Evolutionary conservation across 92 coral and sea anemone species (phyloP), one percentile per base, ranked within the genome.

Genomic region (Zoanthus solanderi): DNA sequence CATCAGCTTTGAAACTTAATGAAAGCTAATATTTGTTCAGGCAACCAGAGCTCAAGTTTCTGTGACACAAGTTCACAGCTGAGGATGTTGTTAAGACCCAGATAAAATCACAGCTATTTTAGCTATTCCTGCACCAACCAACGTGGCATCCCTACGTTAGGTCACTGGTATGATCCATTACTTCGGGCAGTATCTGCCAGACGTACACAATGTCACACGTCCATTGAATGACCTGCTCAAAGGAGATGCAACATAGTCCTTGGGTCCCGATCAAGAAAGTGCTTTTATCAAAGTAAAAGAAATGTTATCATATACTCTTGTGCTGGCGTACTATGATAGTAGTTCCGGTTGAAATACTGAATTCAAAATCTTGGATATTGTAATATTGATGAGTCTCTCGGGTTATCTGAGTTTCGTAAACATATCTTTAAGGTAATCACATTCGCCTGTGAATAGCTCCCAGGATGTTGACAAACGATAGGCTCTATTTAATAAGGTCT

Each of bases 141-240:
- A 23, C 23, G 23, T 23, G 23, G 23, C 23, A 23, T 23, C 23
- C 23, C 23, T 23, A 23, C 23, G 23, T 23, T 23, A 23, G 23
- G 23, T 23, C 23, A 23, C 23, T 23, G 23, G 23, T 23, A 23
- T 23, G 23, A 23, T 23, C 23, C 23, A 23, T 23, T 23, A 23
- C 23, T 23, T 23, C 23, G 23, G 23, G 23, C 23, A 23, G 23
- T 23, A 23, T 23, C 23, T 23, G 23, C 23, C 23, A 23, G 23
- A 23, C 54, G 47, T 87, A 9, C 60, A 87, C 29, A 45, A 78
- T 16, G 16, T 88, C 14, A 18, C 79, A 69, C 50, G 47, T 47
- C 87, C 75, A 54, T 63, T 88, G 80, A 88, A 88, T 42, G 23
- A 23, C 23, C 23, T 23, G 23, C 23, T 23, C 23, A 23, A 23